Evolutionary conservation across 2,888 invertebrate genomes (phyloP).

Genomic region (Aproaerema taeniolella): DNA sequence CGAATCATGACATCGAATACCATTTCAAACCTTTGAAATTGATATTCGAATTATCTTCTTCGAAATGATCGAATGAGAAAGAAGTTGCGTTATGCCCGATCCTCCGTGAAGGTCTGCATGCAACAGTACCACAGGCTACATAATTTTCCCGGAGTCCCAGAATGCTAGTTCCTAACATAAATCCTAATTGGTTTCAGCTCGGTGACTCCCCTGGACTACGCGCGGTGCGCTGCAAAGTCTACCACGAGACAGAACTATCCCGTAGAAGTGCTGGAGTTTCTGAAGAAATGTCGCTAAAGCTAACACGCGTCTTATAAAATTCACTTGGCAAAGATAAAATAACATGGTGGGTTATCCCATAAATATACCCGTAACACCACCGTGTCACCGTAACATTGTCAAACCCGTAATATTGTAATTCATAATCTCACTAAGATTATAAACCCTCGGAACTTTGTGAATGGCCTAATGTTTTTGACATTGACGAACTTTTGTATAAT

Average conservation of each 20-base stretch:
- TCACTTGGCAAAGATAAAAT: no score
- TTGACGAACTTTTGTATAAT: no score
- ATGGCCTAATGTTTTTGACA: no score
- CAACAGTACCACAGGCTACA: not conserved
- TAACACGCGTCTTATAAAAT: no score
- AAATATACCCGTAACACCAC: no score
- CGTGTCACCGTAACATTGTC: no score
- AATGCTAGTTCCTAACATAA: not conserved
- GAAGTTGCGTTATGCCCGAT: no score
- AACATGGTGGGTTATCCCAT: no score
- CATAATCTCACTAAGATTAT: no score
- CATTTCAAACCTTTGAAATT: not conserved
- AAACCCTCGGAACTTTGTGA: no score
- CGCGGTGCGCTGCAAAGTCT: constrained; percentile 49
- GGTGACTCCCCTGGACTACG: constrained; percentile 55
- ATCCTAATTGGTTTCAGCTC: constrained; percentile 34
- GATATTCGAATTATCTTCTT: not conserved
- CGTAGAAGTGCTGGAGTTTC: constrained; percentile 53
- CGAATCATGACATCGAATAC: not conserved
- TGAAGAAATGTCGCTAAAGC: constrained; percentile 64
- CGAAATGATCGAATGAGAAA: no score
- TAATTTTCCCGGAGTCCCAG: not conserved
- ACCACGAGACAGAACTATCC: constrained; percentile 48
- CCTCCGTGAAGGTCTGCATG: not conserved
- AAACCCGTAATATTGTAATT: no score